A percentile compares a stretch with the other conserved stretches of the same genome.
These are phyloP conservation scores for Cenopis cana DNA, from an alignment of 2,888 invertebrate species.

Conservation along the genomic window DNA sequence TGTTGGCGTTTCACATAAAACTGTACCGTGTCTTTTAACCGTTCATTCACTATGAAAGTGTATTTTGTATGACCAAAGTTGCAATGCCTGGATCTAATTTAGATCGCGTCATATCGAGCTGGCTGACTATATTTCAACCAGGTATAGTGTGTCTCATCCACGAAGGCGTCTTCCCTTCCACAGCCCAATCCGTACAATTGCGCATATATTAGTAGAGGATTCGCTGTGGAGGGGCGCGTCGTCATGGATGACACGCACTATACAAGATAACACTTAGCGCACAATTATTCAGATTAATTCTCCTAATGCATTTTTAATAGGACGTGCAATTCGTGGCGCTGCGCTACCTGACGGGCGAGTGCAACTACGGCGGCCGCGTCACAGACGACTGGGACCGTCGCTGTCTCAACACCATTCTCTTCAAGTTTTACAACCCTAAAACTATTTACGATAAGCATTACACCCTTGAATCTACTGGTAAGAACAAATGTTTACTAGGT, in stretches of 20 bases:
- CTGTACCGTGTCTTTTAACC: background rate
- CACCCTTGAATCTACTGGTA: constrained; percentile 88
- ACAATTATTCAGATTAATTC: background rate
- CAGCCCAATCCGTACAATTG: too few species aligned
- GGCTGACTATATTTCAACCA: background rate
- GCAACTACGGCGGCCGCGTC: constrained; percentile 98
- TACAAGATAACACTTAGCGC: background rate
- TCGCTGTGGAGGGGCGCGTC: too few species aligned
- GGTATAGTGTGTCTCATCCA: too few species aligned
- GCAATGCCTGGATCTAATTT: too few species aligned
- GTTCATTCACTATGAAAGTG: background rate
- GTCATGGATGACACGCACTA: too few species aligned
- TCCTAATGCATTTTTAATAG: constrained; percentile 59
- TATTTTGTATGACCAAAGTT: background rate
- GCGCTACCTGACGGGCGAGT: constrained; percentile 96
- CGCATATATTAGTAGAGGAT: too few species aligned
- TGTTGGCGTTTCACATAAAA: background rate
- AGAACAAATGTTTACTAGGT: constrained; percentile 21
- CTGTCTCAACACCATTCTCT: constrained; percentile 92
- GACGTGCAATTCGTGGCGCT: constrained; percentile 94
- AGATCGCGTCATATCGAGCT: background rate
- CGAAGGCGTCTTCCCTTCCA: too few species aligned
- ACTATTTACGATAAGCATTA: constrained; percentile 87
- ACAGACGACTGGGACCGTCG: constrained; percentile 98
- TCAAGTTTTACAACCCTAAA: constrained; percentile 90